These are phyloP conservation scores for Psammodynastes pulverulentus DNA, from an alignment of 2,113 vertebrate species.

Conservation along the genomic window DNA sequence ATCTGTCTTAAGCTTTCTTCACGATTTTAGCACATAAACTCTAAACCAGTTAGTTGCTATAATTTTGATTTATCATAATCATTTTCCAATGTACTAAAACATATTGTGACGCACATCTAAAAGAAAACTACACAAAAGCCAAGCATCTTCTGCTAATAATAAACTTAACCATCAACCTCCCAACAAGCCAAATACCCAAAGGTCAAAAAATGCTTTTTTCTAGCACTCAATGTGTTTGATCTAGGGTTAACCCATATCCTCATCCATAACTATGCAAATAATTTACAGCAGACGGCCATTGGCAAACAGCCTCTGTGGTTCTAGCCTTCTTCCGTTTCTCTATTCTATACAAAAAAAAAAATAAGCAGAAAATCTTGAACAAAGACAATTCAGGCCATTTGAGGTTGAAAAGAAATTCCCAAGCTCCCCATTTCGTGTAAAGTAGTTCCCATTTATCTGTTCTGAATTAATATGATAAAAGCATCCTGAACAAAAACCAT, in stretches of 20 bases:
- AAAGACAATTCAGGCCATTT: background rate
- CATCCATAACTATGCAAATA: constrained; percentile 21
- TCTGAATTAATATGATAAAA: constrained; percentile 30
- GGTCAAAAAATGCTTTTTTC: background rate
- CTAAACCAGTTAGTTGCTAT: background rate
- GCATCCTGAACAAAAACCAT: constrained; percentile 11
- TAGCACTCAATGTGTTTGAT: background rate
- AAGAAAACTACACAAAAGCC: background rate
- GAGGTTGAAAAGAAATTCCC: constrained; percentile 14
- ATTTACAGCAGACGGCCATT: constrained; percentile 4
- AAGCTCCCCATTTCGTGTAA: background rate
- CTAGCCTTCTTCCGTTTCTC: background rate
- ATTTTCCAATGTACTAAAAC: background rate
- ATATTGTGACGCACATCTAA: background rate
- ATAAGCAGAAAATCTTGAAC: background rate
- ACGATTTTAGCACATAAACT: background rate
- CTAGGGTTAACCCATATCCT: background rate
- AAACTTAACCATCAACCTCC: background rate
- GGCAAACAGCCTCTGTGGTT: background rate
- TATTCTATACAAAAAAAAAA: background rate
- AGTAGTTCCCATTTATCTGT: constrained; percentile 24
- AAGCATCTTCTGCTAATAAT: background rate
- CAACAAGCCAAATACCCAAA: background rate
- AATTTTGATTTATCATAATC: background rate
- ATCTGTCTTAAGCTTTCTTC: background rate